Conservation (phyloP, 2,797 vertebrate species). For the Falco columbarius region DNA sequence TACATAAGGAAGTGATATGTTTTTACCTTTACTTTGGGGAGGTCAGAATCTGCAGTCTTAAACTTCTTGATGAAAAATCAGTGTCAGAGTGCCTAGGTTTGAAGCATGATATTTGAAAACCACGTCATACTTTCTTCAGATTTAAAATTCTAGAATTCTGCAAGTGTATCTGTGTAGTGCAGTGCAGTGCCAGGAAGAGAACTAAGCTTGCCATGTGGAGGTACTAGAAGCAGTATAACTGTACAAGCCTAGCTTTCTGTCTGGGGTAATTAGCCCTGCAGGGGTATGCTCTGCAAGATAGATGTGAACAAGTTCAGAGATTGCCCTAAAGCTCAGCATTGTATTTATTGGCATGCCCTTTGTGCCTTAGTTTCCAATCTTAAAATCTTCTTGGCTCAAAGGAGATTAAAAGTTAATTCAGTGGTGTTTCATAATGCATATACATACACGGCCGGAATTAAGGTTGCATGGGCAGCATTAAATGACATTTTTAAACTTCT, state of each 20-base stretch:
- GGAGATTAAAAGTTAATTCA: constrained; percentile 66
- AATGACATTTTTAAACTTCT: constrained; percentile 34
- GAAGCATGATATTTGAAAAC: neutral
- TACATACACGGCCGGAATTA: neutral
- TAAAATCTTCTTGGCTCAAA: constrained; percentile 51
- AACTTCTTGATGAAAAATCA: neutral
- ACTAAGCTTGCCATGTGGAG: neutral
- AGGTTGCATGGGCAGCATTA: neutral
- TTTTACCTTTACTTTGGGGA: neutral
- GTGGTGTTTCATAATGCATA: constrained; percentile 17
- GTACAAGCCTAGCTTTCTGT: neutral
- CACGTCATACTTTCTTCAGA: neutral
- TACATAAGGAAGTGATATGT: fast-evolving
- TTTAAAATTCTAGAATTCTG: neutral
- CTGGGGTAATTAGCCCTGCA: constrained; percentile 38
- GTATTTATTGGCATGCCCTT: constrained; percentile 46
- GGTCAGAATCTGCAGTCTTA: neutral
- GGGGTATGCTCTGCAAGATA: neutral
- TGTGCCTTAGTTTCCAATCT: constrained; percentile 48
- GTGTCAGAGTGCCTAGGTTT: neutral
- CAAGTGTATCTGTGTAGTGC: neutral
- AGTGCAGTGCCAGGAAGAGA: neutral
- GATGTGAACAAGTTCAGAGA: neutral
- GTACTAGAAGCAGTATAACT: neutral
- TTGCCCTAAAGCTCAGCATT: constrained; percentile 1